A percentile compares a stretch with the other conserved stretches of the same genome.
phyloP scores from a whole-genome alignment of 2,888 invertebrate genomes.

The Tachina fera region DNA sequence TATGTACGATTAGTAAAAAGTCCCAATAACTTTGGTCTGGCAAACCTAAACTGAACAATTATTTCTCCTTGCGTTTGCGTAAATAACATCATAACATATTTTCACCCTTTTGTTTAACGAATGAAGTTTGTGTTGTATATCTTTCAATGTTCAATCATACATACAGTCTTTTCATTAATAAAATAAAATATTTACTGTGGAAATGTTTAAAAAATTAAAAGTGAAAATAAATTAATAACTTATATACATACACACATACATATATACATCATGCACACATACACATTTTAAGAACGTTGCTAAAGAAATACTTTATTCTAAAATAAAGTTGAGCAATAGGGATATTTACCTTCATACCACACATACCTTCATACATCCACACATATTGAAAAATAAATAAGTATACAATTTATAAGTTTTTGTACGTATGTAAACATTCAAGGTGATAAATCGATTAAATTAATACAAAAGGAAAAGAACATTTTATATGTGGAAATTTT shows the following conservation, averaged over 20 bases:
- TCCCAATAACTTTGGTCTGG: too few relatives aligned
- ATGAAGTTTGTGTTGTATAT: slow-evolving; percentile 44
- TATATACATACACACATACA: too few relatives aligned
- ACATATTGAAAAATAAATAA: slow-evolving; percentile 10
- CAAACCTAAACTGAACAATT: not conserved
- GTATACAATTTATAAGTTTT: slow-evolving; percentile 10
- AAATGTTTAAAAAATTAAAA: slow-evolving; percentile 9
- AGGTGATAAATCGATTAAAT: slow-evolving; percentile 50
- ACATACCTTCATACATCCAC: not conserved
- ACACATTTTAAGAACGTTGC: not conserved
- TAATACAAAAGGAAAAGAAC: not conserved
- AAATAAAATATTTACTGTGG: slow-evolving; percentile 17
- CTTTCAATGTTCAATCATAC: slow-evolving; percentile 46
- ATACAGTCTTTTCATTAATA: slow-evolving; percentile 22
- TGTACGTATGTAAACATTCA: slow-evolving; percentile 36
- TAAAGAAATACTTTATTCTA: slow-evolving; percentile 7
- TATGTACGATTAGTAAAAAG: too few relatives aligned
- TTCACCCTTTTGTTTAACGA: slow-evolving; percentile 29
- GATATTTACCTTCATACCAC: not conserved
- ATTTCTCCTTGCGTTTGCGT: slow-evolving; percentile 27
- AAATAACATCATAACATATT: slow-evolving; percentile 23
- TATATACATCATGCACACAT: not conserved
- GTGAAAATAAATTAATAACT: too few relatives aligned
- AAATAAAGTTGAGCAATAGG: slow-evolving; percentile 7
- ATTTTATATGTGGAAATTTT: slow-evolving; percentile 10